phyloP scores from a whole-genome alignment of 1,140 invertebrate species.

The Tyrophagus putrescentiae region DNA sequence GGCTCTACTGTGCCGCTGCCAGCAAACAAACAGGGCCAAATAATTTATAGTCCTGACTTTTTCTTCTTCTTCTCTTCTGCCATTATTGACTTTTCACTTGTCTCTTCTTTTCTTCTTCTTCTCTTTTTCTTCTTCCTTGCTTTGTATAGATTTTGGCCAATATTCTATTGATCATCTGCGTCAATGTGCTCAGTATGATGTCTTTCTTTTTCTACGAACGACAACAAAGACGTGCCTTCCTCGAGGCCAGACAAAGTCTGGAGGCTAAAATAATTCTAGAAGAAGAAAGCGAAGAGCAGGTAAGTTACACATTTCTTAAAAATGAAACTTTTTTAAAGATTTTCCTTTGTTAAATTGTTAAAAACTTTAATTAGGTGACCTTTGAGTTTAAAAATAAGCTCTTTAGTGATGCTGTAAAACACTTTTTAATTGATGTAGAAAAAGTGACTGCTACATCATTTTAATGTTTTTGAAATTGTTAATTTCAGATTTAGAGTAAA shows the following conservation, averaged over 20 bases:
- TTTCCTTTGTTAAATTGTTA: slow-evolving; percentile 7
- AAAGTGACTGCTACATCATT: not conserved
- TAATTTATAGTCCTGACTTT: not conserved
- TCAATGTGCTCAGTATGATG: slow-evolving; percentile 52
- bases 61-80: too few relatives aligned
- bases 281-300: slow-evolving; percentile 78
- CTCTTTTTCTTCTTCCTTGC: not conserved
- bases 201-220: slow-evolving; percentile 66
- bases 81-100: not conserved
- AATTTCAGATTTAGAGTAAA: too few relatives aligned
- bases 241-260: slow-evolving; percentile 76
- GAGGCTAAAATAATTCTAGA: slow-evolving; percentile 81
- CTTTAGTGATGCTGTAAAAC: not conserved
- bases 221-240: slow-evolving; percentile 68
- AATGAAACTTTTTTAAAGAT: slow-evolving; percentile 2
- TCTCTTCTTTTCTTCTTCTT: not conserved
- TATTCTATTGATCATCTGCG: slow-evolving; percentile 49
- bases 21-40: not conserved
- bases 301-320: slow-evolving; percentile 29
- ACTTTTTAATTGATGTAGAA: not conserved
- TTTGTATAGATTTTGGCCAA: slow-evolving; percentile 50
- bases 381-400: not conserved
- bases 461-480: not conserved
- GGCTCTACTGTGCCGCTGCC: not conserved
- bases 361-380: not conserved